Evolutionary conservation across 1,140 invertebrate species (phyloP), one percentile per base, ranked within the genome.

Genomic region (Ooceraea biroi): DNA sequence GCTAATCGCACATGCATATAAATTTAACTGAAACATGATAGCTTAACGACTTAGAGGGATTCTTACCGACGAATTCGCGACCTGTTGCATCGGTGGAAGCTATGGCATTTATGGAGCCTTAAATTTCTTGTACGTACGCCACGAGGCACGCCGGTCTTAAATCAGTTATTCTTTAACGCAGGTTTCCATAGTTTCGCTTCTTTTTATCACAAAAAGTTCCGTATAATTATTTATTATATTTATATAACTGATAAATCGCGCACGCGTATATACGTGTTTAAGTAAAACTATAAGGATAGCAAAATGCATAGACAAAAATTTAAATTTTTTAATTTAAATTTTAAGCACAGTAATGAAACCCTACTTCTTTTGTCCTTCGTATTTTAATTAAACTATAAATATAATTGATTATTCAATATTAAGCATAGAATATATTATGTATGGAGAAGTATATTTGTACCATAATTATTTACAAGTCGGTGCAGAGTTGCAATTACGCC

Each of bases 101-200:
- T 89, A 82, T 87, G 88, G 88, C 89, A 90, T 92, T 91, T 91
- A 91, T 91, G 86, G 86, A 91, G 88, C 89, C 90, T 92, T 91
- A 91, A 91, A 92, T 89, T 91, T 86, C 89, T 89, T 80, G 84
- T 89, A 85, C 69, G 84, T 85, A 87, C 85, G 55, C 72, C 69
- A 77, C 84, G 46, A 36, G 36, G 27, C 77, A 71, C 84, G 68
- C 66, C 78, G 65, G 63, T 76, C 66, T 87, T 90, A 89, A 91
- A 91, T 90, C 89, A 89, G 83, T 84, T 68, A 88, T 80, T 71
- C 44, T 41, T 55, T 50, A 50, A 66, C 12, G 5, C 19, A 60
- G 63, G 1, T 14, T 36, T 50, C 30, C 2, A n/a, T 41, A 48
- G 30, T 25, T 11, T 46, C 57, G 22, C 7, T 11, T 14, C 17